Percentiles rank a stretch among this genome's conserved stretches.
These are phyloP conservation scores for Oophaga sylvatica DNA, from an alignment of 2,797 vertebrate species.

Conservation along the genomic window DNA sequence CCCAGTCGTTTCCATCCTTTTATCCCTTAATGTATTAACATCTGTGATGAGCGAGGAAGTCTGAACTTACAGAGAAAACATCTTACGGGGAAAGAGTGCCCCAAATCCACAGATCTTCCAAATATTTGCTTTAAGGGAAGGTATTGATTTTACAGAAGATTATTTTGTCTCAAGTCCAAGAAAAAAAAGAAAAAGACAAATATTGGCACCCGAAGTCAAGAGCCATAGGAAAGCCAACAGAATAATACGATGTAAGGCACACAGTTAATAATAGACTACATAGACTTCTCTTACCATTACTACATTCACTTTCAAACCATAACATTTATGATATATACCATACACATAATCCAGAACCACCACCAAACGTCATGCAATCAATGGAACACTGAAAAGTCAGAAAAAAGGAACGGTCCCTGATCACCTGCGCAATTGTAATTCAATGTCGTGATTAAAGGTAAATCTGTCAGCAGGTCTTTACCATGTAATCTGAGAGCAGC, in stretches of 20 bases:
- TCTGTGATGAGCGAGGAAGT: neutral
- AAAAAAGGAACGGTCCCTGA: no score
- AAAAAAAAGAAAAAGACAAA: neutral
- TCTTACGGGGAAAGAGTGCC: neutral
- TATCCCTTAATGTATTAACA: neutral
- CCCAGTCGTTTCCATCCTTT: neutral
- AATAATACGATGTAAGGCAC: neutral
- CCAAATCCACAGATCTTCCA: neutral
- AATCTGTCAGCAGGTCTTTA: no score
- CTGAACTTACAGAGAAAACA: conserved; percentile 41
- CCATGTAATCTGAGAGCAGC: no score
- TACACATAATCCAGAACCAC: no score
- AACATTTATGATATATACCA: no score
- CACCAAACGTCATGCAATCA: no score
- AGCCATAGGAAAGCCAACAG: neutral
- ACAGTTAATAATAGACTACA: no score
- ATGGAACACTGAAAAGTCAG: no score
- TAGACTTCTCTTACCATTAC: no score
- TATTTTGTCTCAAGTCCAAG: neutral
- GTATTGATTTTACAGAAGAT: neutral
- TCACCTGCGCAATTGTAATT: no score
- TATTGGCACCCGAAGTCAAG: neutral
- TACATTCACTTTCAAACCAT: no score
- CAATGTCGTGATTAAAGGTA: no score
- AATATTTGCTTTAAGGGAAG: neutral